These are phyloP conservation scores for Drosophila setifemur DNA, from an alignment of 1,140 invertebrate species.

Conservation along the genomic window DNA sequence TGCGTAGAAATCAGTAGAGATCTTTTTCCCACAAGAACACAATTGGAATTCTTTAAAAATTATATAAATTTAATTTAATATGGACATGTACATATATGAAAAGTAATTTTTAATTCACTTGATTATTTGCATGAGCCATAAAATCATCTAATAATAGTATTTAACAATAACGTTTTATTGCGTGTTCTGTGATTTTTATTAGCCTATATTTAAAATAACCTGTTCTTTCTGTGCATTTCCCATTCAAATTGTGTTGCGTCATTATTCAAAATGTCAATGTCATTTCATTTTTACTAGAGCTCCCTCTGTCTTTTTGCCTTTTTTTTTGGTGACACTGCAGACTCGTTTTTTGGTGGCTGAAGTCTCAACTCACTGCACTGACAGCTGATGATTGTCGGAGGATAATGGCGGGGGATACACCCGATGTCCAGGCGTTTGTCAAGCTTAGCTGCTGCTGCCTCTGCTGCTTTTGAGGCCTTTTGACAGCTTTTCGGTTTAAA, in stretches of 20 bases:
- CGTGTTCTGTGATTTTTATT: background rate
- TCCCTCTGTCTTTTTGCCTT: conserved; percentile 4
- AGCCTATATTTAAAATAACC: too few relatives aligned
- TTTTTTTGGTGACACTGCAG: conserved; percentile 40
- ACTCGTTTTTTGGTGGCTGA: conserved; percentile 57
- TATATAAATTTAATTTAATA: too few relatives aligned
- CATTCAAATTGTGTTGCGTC: conserved; percentile 50
- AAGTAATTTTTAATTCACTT: too few relatives aligned
- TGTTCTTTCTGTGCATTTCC: background rate
- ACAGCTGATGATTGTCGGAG: conserved; percentile 58
- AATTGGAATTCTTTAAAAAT: too few relatives aligned
- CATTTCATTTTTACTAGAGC: conserved; percentile 46
- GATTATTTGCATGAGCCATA: too few relatives aligned
- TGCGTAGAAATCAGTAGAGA: too few relatives aligned
- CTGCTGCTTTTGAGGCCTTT: conserved; percentile 25
- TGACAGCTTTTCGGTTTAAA: conserved; percentile 25
- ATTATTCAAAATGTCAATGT: conserved; percentile 81
- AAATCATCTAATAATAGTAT: background rate
- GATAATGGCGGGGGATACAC: conserved; percentile 13
- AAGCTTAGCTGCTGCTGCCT: conserved; percentile 19
- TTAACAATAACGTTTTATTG: background rate
- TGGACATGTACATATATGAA: too few relatives aligned
- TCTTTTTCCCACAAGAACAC: too few relatives aligned
- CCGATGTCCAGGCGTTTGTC: conserved; percentile 25
- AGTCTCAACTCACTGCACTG: conserved; percentile 66